Evolutionary conservation across 2,888 invertebrate genomes (phyloP).

Genomic region (Monopis laevigella): DNA sequence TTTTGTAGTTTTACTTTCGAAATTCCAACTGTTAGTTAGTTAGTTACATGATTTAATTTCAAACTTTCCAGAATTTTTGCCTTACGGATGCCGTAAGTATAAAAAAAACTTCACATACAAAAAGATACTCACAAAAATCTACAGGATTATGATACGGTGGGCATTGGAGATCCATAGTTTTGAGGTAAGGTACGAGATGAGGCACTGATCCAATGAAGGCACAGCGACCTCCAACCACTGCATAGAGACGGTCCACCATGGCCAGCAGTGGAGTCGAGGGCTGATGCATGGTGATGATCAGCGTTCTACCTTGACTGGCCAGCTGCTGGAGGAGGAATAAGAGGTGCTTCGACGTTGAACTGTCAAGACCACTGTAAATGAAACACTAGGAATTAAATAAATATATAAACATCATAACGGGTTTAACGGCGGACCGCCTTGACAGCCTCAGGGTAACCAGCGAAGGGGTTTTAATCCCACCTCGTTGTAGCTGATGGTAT

Average conservation of each 20-base stretch:
- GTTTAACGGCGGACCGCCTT: too few species aligned
- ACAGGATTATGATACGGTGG: slow-evolving; percentile 92
- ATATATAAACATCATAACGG: too few species aligned
- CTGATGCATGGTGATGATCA: slow-evolving; percentile 91
- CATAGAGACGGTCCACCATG: slow-evolving; percentile 90
- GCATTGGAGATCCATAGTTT: slow-evolving; percentile 75
- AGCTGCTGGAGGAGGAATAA: slow-evolving; percentile 81
- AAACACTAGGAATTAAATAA: slow-evolving; percentile 15
- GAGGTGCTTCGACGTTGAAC: slow-evolving; percentile 84
- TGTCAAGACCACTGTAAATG: slow-evolving; percentile 77
- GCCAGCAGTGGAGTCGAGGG: slow-evolving; percentile 87
- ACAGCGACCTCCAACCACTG: slow-evolving; percentile 81
- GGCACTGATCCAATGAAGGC: slow-evolving; percentile 82
- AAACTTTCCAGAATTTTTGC: too few species aligned
- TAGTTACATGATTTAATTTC: too few species aligned
- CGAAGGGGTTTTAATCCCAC: too few species aligned
- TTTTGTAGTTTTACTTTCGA: too few species aligned
- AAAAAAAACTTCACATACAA: too few species aligned
- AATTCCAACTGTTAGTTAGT: too few species aligned
- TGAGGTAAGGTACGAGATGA: slow-evolving; percentile 80
- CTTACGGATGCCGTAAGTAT: too few species aligned
- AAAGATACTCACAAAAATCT: slow-evolving; percentile 78
- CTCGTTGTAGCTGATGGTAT: too few species aligned
- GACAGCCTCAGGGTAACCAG: too few species aligned
- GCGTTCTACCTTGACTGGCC: slow-evolving; percentile 84